Evolutionary conservation across 2,888 invertebrate genomes (phyloP), one percentile per base, ranked within the genome.

Genomic region (Isoperla grammatica): DNA sequence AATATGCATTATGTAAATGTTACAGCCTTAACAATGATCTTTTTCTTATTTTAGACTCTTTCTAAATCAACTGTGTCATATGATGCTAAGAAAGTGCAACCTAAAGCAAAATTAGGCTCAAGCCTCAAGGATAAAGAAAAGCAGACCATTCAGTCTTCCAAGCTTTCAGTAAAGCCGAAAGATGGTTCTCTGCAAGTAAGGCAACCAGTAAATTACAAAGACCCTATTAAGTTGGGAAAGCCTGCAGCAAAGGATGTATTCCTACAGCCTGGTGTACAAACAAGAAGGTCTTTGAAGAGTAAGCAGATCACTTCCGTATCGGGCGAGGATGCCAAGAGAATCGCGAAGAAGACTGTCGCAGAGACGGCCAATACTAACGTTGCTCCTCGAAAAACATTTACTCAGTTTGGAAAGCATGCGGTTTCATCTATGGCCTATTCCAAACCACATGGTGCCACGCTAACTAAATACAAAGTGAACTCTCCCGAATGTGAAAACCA

Each of bases 311-410:
- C 17, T 43, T 66, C 1, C 69, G 71, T 58, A 57, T 68, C 35
- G 69, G 29, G 4, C 8, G 29, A 70, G 49, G 70, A 71, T 56
- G 65, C 69, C 56, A 73, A 73, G 62, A 73, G 71, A 60, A 45
- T 61, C 13, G 54, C 61, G 3, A 56, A 54, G 20, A 62, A 62
- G 37, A 23, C 46, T 13, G 40, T 23, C 69, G 2, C 71, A 70
- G 49, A 35, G 42, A 56, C 11, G 22, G 12, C 46, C n/a, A 11
- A 2, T 8, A 6, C 76, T 78, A 65, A 78, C 77, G 68, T 50
- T 23, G 37, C 4, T 15, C 20, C 1, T 55, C 2, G 40, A 8
- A 39, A 11, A 55, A 19, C 35, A 20, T 40, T 55, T 15, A 4
- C 17, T 1, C 12, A 45, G 45, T 45, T 45, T 11, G 45, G 45